phyloP scores from a whole-genome alignment of 2,888 invertebrate species.

The Quadriops clusia region DNA sequence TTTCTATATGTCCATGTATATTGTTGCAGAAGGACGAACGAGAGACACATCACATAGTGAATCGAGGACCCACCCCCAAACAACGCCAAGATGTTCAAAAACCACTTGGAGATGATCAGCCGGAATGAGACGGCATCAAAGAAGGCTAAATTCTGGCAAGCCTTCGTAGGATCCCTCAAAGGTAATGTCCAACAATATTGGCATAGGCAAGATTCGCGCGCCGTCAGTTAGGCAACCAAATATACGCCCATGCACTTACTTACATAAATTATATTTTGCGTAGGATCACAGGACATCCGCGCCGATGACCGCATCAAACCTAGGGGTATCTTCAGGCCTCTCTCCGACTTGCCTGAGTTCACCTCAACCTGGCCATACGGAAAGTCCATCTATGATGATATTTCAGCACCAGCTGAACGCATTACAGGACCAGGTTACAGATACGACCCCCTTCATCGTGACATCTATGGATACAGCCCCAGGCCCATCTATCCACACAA shows the following conservation, averaged over 20 bases:
- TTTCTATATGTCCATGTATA: conserved; percentile 1
- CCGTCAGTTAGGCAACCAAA: not conserved
- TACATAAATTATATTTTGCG: conserved; percentile 11
- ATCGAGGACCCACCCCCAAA: conserved; percentile 44
- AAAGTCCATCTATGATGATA: conserved; percentile 84
- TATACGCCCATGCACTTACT: not conserved
- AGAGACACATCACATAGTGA: conserved; percentile 39
- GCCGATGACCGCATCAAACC: conserved; percentile 66
- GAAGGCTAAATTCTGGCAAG: conserved; percentile 91
- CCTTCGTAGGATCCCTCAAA: conserved; percentile 84
- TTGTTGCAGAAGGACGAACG: conserved; percentile 60
- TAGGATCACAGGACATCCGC: conserved; percentile 85
- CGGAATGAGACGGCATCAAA: conserved; percentile 84
- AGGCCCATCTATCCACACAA: conserved; percentile 79
- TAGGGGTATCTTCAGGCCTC: conserved; percentile 47
- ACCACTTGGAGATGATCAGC: conserved; percentile 87
- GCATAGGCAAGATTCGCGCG: too few relatives aligned
- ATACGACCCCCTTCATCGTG: conserved; percentile 82
- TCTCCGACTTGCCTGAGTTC: conserved; percentile 67
- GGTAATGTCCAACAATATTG: too few relatives aligned
- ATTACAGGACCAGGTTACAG: conserved; percentile 82
- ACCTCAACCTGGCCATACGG: conserved; percentile 59
- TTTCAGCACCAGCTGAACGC: conserved; percentile 67
- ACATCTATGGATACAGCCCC: conserved; percentile 81
- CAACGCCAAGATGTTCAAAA: conserved; percentile 69